phyloP scores from a whole-genome alignment of 2,113 vertebrate species.

The Neolamprologus kungweensis region DNA sequence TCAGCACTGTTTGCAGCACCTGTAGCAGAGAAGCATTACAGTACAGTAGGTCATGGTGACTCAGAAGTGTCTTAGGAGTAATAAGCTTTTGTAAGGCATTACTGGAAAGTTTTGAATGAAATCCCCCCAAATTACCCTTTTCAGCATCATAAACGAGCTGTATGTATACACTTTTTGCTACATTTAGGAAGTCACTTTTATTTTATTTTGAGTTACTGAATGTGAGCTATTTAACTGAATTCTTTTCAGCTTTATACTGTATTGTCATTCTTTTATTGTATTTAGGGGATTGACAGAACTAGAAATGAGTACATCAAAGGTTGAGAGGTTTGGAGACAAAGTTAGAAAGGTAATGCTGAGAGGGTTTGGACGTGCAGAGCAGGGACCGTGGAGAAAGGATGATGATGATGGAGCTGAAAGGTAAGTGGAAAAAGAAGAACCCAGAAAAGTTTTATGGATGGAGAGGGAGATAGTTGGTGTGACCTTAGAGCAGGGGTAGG shows the following conservation, averaged over 20 bases:
- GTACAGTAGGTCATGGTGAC: neutral
- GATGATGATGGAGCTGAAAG: neutral
- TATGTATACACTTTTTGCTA: accelerated
- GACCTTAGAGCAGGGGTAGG: neutral
- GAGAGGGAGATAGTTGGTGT: neutral
- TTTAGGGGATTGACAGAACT: neutral
- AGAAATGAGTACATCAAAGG: neutral
- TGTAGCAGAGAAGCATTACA: neutral
- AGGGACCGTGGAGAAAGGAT: neutral
- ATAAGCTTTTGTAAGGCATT: neutral
- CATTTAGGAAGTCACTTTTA: neutral
- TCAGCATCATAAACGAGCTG: neutral
- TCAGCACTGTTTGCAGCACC: neutral
- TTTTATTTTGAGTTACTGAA: neutral
- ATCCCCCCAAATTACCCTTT: neutral
- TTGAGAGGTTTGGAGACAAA: neutral
- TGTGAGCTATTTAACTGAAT: neutral
- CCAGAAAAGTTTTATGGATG: neutral
- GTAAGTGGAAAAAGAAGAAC: neutral
- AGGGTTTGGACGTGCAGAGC: neutral
- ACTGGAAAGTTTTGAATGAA: neutral
- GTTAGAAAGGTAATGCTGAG: neutral
- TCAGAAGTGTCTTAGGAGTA: neutral
- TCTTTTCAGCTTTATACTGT: neutral
- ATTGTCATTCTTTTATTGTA: neutral